These are phyloP conservation scores for Trypoxylus dichotomus DNA, from an alignment of 1,140 invertebrate species.

Conservation along the genomic window DNA sequence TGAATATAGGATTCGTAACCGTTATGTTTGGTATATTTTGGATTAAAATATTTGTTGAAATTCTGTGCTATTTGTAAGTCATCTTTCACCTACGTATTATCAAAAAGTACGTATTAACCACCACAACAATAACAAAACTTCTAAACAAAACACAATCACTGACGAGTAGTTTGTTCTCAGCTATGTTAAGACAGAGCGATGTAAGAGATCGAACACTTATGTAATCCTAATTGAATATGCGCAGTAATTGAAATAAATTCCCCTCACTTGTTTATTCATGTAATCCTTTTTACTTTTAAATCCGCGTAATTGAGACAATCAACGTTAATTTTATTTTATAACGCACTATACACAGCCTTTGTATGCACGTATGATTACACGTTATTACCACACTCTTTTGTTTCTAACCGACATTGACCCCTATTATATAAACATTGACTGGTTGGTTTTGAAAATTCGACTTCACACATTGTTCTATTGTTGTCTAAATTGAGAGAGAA, in stretches of 20 bases:
- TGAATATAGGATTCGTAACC: no score
- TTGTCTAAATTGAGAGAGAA: conserved; percentile 9
- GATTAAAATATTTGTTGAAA: no score
- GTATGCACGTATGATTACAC: not conserved
- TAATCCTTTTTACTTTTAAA: not conserved
- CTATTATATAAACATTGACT: not conserved
- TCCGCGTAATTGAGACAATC: conserved; percentile 6
- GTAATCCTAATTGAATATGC: not conserved
- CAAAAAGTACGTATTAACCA: not conserved
- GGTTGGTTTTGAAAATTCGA: conserved; percentile 14
- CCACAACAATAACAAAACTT: not conserved
- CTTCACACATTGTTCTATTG: conserved; percentile 22
- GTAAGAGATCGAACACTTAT: not conserved
- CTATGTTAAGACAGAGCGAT: not conserved
- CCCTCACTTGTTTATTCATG: not conserved
- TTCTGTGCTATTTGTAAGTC: no score
- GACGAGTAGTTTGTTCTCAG: not conserved
- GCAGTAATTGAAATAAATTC: not conserved
- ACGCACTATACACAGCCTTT: not conserved
- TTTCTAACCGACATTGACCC: not conserved
- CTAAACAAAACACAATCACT: not conserved
- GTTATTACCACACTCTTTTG: conserved; percentile 2
- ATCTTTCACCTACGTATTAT: not conserved
- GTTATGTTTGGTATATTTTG: no score
- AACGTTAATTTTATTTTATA: conserved; percentile 9